Base-by-base conservation (phyloP, 2,113 vertebrate genomes). In the Onychostruthus taczanowskii region DNA sequence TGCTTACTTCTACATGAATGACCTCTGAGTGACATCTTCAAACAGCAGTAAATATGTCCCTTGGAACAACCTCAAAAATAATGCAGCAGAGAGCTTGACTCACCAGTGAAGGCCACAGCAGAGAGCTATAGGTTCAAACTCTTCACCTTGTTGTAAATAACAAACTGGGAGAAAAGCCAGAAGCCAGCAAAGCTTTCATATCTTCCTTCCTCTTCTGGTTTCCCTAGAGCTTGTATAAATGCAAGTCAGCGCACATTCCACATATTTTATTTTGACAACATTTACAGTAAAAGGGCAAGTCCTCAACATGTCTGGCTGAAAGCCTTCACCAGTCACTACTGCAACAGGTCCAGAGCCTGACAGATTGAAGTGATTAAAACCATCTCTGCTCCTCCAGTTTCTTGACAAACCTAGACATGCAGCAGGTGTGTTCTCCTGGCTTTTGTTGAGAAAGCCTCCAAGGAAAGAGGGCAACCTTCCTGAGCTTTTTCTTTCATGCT, bases 141-240 rank as follows among this genome's bases (percentile, higher is more conserved):
- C 84, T 89, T 91, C 81, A 69, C 23, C 50, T 77, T 76, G 87
- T 58, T 85, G 84, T 89, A 95, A 97, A 93, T 94, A 93, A 73
- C 74, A 85, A 91, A 58, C 78, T 80, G 78, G 94, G 94, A 96
- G 39, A 70, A 73, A 69, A 94, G 89, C 93, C 95, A 96, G 72
- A 82, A 91, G 58, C 50, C 67, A 73, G n/a, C 31, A 85, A 79
- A 87, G 59, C 72, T 83, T 95, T 95, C 62, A 24, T 74, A 74
- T 87, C 90, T 95, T 89, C 74, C 89, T 93, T 94, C 93, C 53
- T 89, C 50, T 91, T 89, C 84, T 87, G 43, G 31, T 80, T 94
- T 91, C 87, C 63, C 67, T 68, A 16, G 70, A 94, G 87, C 52
- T 66, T 73, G 23, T 62, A 0, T 53, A 76, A 94, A 46, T 91